phyloP scores from a whole-genome alignment of 2,797 vertebrate genomes.

The Sternotherus odoratus region DNA sequence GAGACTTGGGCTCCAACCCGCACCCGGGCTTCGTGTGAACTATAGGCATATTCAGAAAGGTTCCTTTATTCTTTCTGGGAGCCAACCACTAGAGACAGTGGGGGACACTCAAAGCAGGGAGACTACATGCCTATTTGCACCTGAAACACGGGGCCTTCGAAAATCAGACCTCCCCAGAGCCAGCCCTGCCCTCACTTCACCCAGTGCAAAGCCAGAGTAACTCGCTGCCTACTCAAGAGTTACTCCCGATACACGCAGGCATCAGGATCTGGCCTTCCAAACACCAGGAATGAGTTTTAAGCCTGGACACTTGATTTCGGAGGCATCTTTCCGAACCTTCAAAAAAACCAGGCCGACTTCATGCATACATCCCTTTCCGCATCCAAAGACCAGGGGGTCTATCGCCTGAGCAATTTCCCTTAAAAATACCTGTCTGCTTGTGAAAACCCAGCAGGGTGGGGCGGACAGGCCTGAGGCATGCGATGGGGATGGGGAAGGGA shows the following conservation, averaged over 20 bases:
- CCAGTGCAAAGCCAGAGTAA: background rate
- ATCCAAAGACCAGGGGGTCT: background rate
- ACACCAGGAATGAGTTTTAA: background rate
- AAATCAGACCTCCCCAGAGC: background rate
- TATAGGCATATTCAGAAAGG: background rate
- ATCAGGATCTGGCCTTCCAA: background rate
- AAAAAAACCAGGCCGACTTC: background rate
- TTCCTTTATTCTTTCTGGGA: background rate
- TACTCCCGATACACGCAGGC: too few relatives aligned
- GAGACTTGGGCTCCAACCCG: background rate
- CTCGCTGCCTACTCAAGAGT: background rate
- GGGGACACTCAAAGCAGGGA: background rate
- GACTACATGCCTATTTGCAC: background rate
- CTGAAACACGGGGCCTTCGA: background rate
- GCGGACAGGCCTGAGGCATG: rapidly evolving
- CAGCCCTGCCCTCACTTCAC: background rate
- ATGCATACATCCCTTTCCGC: background rate
- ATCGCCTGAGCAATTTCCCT: background rate
- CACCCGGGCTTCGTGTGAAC: background rate
- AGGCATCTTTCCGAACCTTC: background rate
- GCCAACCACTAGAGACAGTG: background rate
- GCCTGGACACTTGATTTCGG: background rate
- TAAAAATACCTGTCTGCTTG: background rate
- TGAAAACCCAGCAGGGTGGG: rapidly evolving
- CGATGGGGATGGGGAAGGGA: background rate